Evolutionary conservation across 2,113 vertebrate species (phyloP).

Genomic region (Urocitellus parryii): DNA sequence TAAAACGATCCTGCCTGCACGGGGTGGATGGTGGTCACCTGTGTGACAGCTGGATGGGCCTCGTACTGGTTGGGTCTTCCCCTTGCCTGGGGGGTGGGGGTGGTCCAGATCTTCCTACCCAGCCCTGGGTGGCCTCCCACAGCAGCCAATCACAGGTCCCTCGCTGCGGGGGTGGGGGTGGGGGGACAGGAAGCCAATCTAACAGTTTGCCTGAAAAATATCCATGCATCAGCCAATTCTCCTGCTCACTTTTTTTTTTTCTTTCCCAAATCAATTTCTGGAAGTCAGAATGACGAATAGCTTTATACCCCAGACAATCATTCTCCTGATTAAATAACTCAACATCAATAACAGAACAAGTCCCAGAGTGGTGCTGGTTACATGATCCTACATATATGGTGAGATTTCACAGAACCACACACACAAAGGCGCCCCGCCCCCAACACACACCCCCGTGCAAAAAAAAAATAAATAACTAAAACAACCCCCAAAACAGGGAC

Average conservation of each 20-base stretch:
- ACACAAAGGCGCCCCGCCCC: too few species aligned
- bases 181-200: not conserved
- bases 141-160: not conserved
- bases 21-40: too few species aligned
- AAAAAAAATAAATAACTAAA: not conserved
- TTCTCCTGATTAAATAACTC: slow-evolving; percentile 52
- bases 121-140: not conserved
- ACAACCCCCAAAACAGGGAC: too few species aligned
- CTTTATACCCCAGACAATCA: not conserved
- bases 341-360: not conserved
- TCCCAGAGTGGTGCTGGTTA: not conserved
- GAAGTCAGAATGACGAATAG: slow-evolving; percentile 66
- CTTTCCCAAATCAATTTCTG: slow-evolving; percentile 25
- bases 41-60: rapidly evolving
- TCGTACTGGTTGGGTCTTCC: not conserved
- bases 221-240: not conserved
- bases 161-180: not conserved
- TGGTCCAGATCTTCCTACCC: not conserved
- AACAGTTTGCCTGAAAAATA: slow-evolving; percentile 2
- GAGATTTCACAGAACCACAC: not conserved
- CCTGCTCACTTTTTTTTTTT: not conserved
- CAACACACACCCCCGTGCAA: not conserved
- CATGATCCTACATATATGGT: not conserved
- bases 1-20: rapidly evolving
- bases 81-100: not conserved